phyloP scores from a whole-genome alignment of 1,140 invertebrate genomes.

The Panagrolaimus sp. region DNA sequence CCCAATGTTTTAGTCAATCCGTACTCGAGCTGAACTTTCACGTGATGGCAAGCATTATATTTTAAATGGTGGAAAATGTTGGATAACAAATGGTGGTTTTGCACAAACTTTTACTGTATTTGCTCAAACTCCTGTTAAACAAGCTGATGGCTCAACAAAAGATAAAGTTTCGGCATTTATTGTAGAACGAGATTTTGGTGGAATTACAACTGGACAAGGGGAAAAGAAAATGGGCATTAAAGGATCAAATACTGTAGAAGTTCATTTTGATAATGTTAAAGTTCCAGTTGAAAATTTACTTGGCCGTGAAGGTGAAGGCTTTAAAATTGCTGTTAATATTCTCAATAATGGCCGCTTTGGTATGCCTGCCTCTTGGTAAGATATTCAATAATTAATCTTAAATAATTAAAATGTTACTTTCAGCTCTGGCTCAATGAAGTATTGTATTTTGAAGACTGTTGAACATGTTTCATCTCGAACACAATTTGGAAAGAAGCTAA shows the following conservation, averaged over 20 bases:
- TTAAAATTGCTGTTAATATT: constrained; percentile 99
- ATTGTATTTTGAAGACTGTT: constrained; percentile 78
- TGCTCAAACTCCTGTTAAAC: constrained; percentile 66
- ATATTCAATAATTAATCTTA: too few relatives aligned
- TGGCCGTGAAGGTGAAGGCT: constrained; percentile 85
- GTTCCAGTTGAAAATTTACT: constrained; percentile 89
- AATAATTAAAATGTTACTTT: too few relatives aligned
- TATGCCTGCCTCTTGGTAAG: constrained; percentile 88
- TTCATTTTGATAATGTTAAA: constrained; percentile 92
- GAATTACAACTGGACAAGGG: constrained; percentile 82
- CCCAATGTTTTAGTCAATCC: constrained; percentile 59
- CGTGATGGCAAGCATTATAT: constrained; percentile 83
- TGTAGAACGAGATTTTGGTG: constrained; percentile 87
- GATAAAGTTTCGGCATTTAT: constrained; percentile 84
- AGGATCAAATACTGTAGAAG: constrained; percentile 89
- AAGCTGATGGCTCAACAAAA: constrained; percentile 62
- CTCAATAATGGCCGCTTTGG: constrained; percentile 97
- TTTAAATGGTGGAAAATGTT: constrained; percentile 94
- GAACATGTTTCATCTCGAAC: constrained; percentile 21
- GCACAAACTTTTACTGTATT: constrained; percentile 97
- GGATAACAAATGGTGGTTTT: constrained; percentile 96
- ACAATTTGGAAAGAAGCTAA: constrained; percentile 65
- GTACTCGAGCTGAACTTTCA: constrained; percentile 72
- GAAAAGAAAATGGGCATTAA: constrained; percentile 99
- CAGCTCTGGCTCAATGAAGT: constrained; percentile 83